phyloP scores from a whole-genome alignment of 2,113 vertebrate species.

The Elaphurus davidianus region DNA sequence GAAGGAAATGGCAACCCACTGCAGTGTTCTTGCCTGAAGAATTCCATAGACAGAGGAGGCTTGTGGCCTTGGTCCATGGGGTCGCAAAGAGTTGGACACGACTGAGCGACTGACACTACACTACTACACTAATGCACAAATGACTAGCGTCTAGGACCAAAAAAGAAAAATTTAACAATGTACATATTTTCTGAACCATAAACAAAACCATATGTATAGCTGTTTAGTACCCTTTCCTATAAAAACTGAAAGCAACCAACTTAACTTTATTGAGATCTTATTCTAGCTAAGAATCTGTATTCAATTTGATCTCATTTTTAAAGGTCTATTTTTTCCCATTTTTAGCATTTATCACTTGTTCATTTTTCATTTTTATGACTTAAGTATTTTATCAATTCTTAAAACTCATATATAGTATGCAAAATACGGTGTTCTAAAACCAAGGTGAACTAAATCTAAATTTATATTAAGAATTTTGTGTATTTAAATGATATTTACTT shows the following conservation, averaged over 20 bases:
- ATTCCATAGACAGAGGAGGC: not conserved
- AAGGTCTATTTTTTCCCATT: not conserved
- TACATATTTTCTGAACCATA: not conserved
- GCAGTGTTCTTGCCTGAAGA: not conserved
- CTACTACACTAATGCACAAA: not conserved
- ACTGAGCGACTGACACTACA: not conserved
- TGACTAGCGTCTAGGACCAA: not conserved
- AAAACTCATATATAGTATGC: not conserved
- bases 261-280: not conserved
- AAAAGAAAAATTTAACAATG: not conserved
- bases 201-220: not conserved
- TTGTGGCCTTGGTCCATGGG: not conserved
- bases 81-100: not conserved
- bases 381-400: not conserved
- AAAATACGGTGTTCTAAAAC: not conserved
- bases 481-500: not conserved
- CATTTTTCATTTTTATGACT: not conserved
- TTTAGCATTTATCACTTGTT: not conserved
- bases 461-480: not conserved
- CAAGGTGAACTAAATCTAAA: not conserved
- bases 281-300: not conserved
- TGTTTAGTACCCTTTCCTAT: not conserved
- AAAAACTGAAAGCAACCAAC: not conserved
- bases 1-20: not conserved
- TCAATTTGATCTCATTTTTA: not conserved